phyloP scores from a whole-genome alignment of 2,888 invertebrate genomes.

The Hydropsyche betteni region DNA sequence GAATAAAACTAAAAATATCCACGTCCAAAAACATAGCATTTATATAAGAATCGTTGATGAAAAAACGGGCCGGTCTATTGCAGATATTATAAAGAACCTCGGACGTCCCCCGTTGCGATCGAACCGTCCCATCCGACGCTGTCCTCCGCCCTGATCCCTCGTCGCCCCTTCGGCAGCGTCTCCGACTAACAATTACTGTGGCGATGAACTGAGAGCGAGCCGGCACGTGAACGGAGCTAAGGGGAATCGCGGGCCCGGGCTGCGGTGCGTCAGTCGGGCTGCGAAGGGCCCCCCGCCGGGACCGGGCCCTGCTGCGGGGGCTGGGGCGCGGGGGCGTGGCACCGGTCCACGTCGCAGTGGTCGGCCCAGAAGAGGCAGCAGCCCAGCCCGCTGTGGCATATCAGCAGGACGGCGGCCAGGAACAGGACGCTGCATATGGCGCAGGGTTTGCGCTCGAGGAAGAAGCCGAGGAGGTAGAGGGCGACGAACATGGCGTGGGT shows the following conservation, averaged over 20 bases:
- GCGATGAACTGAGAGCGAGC: no score
- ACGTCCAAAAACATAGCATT: no score
- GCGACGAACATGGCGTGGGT: constrained; percentile 98
- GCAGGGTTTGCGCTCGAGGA: constrained; percentile 96
- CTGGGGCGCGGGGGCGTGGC: constrained; percentile 58
- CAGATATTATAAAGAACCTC: no score
- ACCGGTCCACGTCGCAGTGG: constrained; percentile 76
- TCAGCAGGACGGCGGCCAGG: constrained; percentile 88
- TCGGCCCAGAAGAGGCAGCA: constrained; percentile 93
- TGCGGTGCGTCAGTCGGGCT: not conserved
- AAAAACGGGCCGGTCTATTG: no score
- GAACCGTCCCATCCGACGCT: no score
- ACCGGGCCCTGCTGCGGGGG: not conserved
- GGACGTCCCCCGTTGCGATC: no score
- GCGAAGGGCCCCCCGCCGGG: not conserved
- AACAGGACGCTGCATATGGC: constrained; percentile 97
- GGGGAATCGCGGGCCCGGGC: not conserved
- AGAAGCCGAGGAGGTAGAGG: constrained; percentile 95
- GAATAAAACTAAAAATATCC: no score
- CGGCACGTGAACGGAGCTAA: not conserved
- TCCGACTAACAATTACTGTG: no score
- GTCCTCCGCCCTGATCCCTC: not conserved
- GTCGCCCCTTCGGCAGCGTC: no score
- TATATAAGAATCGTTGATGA: no score
- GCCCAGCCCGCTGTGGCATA: constrained; percentile 96